These are phyloP conservation scores for Oreochromis mossambicus DNA, from an alignment of 2,797 vertebrate genomes.

Conservation along the genomic window DNA sequence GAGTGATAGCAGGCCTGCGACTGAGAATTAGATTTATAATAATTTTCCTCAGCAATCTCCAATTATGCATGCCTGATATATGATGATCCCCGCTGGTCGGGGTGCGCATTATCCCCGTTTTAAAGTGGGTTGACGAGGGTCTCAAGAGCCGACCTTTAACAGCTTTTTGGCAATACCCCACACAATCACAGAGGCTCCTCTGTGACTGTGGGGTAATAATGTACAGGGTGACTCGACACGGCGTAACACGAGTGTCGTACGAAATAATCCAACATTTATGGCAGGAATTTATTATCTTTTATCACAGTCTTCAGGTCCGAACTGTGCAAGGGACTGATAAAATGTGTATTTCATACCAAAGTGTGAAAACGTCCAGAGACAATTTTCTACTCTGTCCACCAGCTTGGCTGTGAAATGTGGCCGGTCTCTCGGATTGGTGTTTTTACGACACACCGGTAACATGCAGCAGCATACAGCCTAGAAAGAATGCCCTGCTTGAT, in stretches of 20 bases:
- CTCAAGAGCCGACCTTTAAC: constrained; percentile 29
- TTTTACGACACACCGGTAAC: constrained; percentile 65
- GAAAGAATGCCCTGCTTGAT: constrained; percentile 64
- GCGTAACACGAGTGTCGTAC: background rate
- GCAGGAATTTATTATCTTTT: background rate
- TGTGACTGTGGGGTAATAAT: background rate
- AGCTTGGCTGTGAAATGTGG: constrained; percentile 59
- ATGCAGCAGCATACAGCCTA: constrained; percentile 31
- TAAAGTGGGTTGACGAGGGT: constrained; percentile 17
- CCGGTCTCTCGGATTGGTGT: constrained; percentile 57
- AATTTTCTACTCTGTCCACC: constrained; percentile 56
- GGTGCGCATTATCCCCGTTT: constrained; percentile 11
- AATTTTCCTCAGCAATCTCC: constrained; percentile 51
- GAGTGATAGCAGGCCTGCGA: constrained; percentile 68
- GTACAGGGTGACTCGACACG: background rate
- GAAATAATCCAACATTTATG: background rate
- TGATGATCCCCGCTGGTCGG: constrained; percentile 39
- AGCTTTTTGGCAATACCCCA: constrained; percentile 19
- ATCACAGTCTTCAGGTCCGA: background rate
- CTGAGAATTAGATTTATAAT: constrained; percentile 73
- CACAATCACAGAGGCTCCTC: background rate
- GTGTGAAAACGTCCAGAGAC: constrained; percentile 40
- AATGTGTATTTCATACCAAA: constrained; percentile 37
- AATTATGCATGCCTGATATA: constrained; percentile 68
- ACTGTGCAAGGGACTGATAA: constrained; percentile 20